Percentiles rank a stretch among this genome's conserved stretches.
Conservation (phyloP, 2,113 vertebrate genomes). For the Eulacestoma nigropectus region DNA sequence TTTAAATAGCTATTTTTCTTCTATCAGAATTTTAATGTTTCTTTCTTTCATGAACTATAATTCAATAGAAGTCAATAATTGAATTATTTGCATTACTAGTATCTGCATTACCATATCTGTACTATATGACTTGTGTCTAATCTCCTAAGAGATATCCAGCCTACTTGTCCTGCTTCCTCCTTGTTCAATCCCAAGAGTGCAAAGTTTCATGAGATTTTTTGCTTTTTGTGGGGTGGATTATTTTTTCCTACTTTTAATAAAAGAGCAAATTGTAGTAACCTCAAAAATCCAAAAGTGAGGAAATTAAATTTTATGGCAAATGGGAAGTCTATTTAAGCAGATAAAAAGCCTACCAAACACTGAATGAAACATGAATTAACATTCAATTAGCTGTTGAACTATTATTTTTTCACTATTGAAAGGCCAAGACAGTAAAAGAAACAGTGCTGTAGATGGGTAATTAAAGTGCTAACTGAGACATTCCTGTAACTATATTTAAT, state of each 20-base stretch:
- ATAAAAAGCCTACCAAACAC: background rate
- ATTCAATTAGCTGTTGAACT: background rate
- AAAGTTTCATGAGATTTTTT: background rate
- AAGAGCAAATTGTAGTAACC: background rate
- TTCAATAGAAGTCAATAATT: background rate
- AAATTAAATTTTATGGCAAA: background rate
- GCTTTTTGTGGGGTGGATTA: rapidly evolving
- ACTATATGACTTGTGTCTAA: background rate
- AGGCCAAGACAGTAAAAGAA: background rate
- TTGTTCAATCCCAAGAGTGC: background rate
- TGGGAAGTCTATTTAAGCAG: background rate
- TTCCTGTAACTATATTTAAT: background rate
- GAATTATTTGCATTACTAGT: no score
- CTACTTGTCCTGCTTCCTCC: background rate
- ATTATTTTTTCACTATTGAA: background rate
- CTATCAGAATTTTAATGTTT: background rate
- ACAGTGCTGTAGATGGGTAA: background rate
- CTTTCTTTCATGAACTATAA: background rate
- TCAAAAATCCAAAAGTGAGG: background rate
- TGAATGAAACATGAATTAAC: background rate
- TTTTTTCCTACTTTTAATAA: background rate
- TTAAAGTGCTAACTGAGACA: background rate
- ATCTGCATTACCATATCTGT: no score
- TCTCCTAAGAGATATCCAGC: background rate
- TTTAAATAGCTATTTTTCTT: background rate